Evolutionary conservation across 1,140 invertebrate species (phyloP).

Genomic region (Anagrus nilaparvatae): DNA sequence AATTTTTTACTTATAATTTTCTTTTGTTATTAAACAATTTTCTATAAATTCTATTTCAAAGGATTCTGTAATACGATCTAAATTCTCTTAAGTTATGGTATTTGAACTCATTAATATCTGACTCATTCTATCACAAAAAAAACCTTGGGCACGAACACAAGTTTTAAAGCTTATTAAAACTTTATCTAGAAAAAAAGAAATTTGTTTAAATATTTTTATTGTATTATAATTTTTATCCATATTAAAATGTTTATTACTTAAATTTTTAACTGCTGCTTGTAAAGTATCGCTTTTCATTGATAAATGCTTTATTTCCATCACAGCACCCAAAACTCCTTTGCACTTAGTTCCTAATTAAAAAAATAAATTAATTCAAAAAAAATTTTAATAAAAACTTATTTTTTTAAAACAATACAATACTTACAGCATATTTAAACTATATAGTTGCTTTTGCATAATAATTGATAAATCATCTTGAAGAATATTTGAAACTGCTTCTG

Average conservation of each 20-base stretch:
- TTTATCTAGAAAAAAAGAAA: constrained; percentile 28
- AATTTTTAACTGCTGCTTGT: constrained; percentile 25
- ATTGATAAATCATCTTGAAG: constrained; percentile 53
- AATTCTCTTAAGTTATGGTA: constrained; percentile 47
- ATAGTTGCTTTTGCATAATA: constrained; percentile 52
- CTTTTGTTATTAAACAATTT: constrained; percentile 21
- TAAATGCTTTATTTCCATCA: constrained; percentile 43
- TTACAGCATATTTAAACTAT: constrained; percentile 39
- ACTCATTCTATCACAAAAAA: constrained; percentile 66
- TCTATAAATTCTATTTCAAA: constrained; percentile 51
- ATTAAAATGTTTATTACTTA: constrained; percentile 24
- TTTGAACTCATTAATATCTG: constrained; percentile 42
- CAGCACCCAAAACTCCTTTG: constrained; percentile 39
- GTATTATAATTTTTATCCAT: constrained; percentile 4
- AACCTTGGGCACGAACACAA: constrained; percentile 40
- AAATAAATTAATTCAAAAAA: too few relatives aligned
- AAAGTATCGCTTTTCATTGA: constrained; percentile 25
- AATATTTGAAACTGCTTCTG: constrained; percentile 33
- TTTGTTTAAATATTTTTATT: too few relatives aligned
- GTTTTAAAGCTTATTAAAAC: constrained; percentile 29
- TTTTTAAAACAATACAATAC: constrained; percentile 13
- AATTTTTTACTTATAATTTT: too few relatives aligned
- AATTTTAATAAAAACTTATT: too few relatives aligned
- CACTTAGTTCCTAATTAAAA: constrained; percentile 33
- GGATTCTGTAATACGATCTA: constrained; percentile 47